Percentiles rank a stretch among this genome's conserved stretches.
These are phyloP conservation scores for Isichthys henryi DNA, from an alignment of 2,113 vertebrate genomes.

Conservation along the genomic window DNA sequence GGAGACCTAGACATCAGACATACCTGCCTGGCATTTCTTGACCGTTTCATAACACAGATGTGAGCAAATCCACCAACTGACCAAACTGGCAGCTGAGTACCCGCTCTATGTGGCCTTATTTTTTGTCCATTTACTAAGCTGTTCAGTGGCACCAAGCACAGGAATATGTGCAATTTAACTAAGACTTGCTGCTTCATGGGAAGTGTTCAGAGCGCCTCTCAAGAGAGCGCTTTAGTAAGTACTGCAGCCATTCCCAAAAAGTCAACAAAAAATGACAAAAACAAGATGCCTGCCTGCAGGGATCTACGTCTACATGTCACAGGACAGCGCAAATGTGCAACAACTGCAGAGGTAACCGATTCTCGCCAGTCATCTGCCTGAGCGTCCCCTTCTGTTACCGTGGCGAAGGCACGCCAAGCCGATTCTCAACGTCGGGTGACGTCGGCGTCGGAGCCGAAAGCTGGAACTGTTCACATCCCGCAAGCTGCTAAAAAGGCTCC, in stretches of 20 bases:
- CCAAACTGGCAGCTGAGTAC: not conserved
- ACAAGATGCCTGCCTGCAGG: not conserved
- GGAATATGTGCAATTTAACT: not conserved
- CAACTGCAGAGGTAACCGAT: not conserved
- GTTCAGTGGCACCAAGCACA: not conserved
- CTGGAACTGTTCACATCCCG: not conserved
- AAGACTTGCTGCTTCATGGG: not conserved
- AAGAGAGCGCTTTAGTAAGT: not conserved
- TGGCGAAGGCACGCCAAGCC: not conserved
- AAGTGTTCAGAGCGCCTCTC: not conserved
- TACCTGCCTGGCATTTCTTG: not conserved
- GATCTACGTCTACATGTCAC: not conserved
- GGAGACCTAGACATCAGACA: not conserved
- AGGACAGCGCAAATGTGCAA: not conserved
- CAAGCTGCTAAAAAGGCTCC: not conserved
- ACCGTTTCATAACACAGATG: not conserved
- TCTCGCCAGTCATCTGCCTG: not conserved
- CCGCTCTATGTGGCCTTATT: not conserved
- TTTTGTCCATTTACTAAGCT: not conserved
- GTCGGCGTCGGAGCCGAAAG: not conserved
- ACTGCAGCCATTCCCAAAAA: not conserved
- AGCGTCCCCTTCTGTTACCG: not conserved
- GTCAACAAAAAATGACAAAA: not conserved
- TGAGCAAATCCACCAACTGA: not conserved
- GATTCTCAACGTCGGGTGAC: not conserved